Percentiles rank a stretch among this genome's conserved stretches.
phyloP scores from a whole-genome alignment of 2,113 vertebrate genomes.

The Datnioides undecimradiatus region DNA sequence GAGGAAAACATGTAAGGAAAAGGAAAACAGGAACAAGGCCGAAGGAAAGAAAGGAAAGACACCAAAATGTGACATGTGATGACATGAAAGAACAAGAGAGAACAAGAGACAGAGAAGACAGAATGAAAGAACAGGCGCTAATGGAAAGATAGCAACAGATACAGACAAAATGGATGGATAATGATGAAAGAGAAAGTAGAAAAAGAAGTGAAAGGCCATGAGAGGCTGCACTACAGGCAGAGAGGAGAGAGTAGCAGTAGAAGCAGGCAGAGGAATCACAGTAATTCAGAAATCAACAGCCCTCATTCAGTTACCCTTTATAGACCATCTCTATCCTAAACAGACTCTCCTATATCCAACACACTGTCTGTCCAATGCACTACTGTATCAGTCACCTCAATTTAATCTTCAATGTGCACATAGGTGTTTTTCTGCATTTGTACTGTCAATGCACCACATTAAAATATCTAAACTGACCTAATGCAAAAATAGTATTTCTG shows the following conservation, averaged over 20 bases:
- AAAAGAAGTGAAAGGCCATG: constrained; percentile 80
- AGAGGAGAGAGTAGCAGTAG: constrained; percentile 47
- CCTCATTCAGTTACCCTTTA: background rate
- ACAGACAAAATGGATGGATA: constrained; percentile 61
- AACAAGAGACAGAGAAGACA: constrained; percentile 18
- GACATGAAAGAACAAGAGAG: background rate
- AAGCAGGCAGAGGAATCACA: constrained; percentile 25
- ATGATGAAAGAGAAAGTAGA: constrained; percentile 79
- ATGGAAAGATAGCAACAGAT: constrained; percentile 26
- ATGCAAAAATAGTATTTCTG: too few species aligned
- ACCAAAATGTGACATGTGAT: constrained; percentile 34
- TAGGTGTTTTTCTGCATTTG: too few species aligned
- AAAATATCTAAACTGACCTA: too few species aligned
- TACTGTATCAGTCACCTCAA: background rate
- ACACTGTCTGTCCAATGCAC: background rate
- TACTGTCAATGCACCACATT: too few species aligned
- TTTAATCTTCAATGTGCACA: background rate
- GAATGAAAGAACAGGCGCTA: constrained; percentile 12
- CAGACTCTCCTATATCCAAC: too few species aligned
- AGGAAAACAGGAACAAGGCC: background rate
- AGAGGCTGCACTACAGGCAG: constrained; percentile 69
- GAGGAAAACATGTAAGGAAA: constrained; percentile 64
- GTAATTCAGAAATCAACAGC: too few species aligned
- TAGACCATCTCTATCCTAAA: background rate
- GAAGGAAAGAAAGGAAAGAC: constrained; percentile 24